phyloP scores from a whole-genome alignment of 2,888 invertebrate species.

The Scaptomyza flava region DNA sequence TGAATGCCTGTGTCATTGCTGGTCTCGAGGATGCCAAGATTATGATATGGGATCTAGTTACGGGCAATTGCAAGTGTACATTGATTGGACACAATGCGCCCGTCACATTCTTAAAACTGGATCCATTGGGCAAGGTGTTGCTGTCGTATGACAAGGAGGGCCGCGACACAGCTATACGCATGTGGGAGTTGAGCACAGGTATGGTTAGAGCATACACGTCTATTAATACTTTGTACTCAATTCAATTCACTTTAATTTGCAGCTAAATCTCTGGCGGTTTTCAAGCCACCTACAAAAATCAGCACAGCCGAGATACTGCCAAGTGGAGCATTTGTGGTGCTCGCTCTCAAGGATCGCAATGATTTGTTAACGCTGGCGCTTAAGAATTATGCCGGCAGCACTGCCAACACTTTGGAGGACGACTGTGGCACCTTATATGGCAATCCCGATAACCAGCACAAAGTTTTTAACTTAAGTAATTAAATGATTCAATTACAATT shows the following conservation, averaged over 20 bases:
- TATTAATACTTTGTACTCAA: not conserved
- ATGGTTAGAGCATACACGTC: not conserved
- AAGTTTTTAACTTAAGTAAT: constrained; percentile 86
- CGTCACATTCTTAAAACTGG: constrained; percentile 89
- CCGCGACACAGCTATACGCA: constrained; percentile 90
- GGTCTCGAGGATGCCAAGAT: constrained; percentile 93
- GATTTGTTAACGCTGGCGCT: constrained; percentile 88
- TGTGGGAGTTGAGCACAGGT: constrained; percentile 94
- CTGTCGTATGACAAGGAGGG: constrained; percentile 90
- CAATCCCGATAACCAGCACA: constrained; percentile 86
- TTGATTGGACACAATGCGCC: constrained; percentile 92
- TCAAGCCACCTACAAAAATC: constrained; percentile 90
- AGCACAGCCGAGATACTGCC: constrained; percentile 91
- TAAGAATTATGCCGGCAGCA: constrained; percentile 81
- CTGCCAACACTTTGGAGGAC: constrained; percentile 74
- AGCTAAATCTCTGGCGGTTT: constrained; percentile 92
- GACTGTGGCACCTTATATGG: constrained; percentile 84
- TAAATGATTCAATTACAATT: constrained; percentile 72
- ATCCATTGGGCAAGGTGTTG: constrained; percentile 89
- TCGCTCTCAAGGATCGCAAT: constrained; percentile 88
- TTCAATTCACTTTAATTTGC: constrained; percentile 54
- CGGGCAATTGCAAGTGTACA: constrained; percentile 91
- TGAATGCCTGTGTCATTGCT: constrained; percentile 92
- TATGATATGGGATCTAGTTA: constrained; percentile 93
- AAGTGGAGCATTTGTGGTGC: constrained; percentile 89